These are phyloP conservation scores for Drosophila persimilis DNA, from an alignment of 1,140 invertebrate species.

Conservation along the genomic window DNA sequence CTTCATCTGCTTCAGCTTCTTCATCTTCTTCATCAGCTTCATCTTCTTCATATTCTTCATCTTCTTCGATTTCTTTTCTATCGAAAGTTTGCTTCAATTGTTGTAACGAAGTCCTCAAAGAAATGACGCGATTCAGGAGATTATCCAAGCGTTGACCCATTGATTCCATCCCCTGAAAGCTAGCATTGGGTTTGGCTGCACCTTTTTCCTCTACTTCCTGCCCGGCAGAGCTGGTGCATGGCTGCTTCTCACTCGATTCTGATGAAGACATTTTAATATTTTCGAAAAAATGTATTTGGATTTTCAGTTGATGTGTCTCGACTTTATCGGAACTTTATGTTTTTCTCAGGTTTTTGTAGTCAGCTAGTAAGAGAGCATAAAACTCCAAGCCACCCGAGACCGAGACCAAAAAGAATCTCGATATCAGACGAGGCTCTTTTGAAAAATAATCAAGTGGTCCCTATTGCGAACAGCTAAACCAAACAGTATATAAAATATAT, in stretches of 20 bases:
- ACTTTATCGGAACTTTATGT: too few relatives aligned
- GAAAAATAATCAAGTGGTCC: too few relatives aligned
- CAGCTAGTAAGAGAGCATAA: constrained; percentile 18
- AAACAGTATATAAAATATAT: too few relatives aligned
- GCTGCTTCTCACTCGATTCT: background rate
- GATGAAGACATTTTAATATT: background rate
- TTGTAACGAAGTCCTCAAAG: constrained; percentile 22
- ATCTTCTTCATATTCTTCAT: background rate
- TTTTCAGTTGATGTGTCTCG: background rate
- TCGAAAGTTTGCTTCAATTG: background rate
- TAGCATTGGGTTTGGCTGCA: background rate
- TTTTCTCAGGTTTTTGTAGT: background rate
- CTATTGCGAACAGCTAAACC: too few relatives aligned
- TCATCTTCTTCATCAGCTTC: too few relatives aligned
- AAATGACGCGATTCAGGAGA: constrained; percentile 20
- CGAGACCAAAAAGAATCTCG: constrained; percentile 30
- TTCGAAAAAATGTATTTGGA: background rate
- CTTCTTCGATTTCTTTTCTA: too few relatives aligned
- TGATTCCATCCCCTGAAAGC: background rate
- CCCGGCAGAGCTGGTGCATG: background rate
- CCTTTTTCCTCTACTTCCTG: background rate
- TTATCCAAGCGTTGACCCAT: constrained; percentile 29
- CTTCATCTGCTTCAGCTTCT: too few relatives aligned
- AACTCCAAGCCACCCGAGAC: constrained; percentile 19
- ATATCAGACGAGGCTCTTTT: constrained; percentile 8